These are phyloP conservation scores for Drosophila nigricruria DNA, from an alignment of 2,888 invertebrate species.

Conservation along the genomic window DNA sequence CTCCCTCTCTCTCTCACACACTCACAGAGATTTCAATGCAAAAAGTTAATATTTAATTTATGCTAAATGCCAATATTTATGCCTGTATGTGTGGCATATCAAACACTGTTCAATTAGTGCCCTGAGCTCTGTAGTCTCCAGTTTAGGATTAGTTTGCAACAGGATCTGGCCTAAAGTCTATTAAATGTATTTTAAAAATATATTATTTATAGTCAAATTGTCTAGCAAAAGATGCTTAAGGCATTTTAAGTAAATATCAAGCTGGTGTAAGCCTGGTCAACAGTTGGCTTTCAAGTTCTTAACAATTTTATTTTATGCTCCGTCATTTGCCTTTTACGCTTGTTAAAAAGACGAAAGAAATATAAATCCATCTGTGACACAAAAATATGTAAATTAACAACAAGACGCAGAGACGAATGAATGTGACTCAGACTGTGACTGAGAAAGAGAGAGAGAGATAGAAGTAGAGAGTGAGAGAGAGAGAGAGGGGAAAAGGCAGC, in stretches of 20 bases:
- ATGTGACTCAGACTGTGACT: conserved; percentile 9
- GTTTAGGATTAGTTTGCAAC: neutral
- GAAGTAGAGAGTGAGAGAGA: neutral
- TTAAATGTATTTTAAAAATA: neutral
- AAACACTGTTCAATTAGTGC: conserved; percentile 29
- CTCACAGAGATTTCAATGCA: conserved; percentile 42
- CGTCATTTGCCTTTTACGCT: conserved; percentile 24
- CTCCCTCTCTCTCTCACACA: conserved; percentile 16
- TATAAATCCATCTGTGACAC: conserved; percentile 40
- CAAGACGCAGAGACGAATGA: conserved; percentile 29
- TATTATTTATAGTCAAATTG: neutral
- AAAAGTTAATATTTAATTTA: conserved; percentile 60
- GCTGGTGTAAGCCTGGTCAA: conserved; percentile 19
- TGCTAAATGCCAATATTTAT: conserved; percentile 52
- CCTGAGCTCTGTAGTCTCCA: conserved; percentile 16
- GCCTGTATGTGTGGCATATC: conserved; percentile 49
- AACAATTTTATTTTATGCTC: conserved; percentile 26
- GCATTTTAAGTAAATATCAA: conserved; percentile 21
- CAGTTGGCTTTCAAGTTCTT: conserved; percentile 56
- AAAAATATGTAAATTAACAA: conserved; percentile 73
- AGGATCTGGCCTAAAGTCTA: neutral
- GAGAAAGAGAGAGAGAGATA: neutral
- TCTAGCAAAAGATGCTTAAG: neutral
- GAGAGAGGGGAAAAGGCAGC: conserved; percentile 18
- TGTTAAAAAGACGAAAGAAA: conserved; percentile 18